These are phyloP conservation scores for Neomicropteryx cornuta DNA, from an alignment of 1,140 invertebrate species.

Conservation along the genomic window DNA sequence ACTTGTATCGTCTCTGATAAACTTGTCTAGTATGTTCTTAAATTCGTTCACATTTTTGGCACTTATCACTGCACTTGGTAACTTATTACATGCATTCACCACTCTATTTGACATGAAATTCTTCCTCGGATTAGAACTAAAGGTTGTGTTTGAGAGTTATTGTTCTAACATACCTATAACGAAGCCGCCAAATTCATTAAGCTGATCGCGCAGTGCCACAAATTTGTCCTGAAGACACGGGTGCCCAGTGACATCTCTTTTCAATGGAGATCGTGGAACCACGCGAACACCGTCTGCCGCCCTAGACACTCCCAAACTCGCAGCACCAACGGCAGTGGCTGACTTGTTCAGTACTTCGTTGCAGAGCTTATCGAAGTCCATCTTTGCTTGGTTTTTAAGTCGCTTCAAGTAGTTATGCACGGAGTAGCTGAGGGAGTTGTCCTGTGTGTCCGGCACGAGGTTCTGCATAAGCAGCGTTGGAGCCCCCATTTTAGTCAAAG, in stretches of 20 bases:
- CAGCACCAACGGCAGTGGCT: conserved; percentile 24
- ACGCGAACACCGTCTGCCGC: conserved; percentile 64
- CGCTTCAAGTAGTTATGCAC: conserved; percentile 92
- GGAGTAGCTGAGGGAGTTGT: conserved; percentile 86
- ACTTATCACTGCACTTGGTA: no score
- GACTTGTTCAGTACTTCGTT: conserved; percentile 39
- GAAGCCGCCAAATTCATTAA: conserved; percentile 80
- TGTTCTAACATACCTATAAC: conserved; percentile 58
- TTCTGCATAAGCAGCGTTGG: conserved; percentile 67
- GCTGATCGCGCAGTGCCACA: conserved; percentile 63
- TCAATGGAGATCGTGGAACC: conserved; percentile 49
- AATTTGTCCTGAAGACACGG: conserved; percentile 75
- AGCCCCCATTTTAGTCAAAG: conserved; percentile 82
- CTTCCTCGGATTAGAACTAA: no score
- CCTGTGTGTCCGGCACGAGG: conserved; percentile 83
- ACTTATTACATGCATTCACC: no score
- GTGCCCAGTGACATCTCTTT: conserved; percentile 70
- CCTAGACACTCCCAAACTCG: no score
- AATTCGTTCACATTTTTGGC: no score
- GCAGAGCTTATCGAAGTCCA: conserved; percentile 88
- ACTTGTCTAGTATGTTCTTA: no score
- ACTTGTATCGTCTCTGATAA: no score
- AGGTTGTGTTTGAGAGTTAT: conserved; percentile 27
- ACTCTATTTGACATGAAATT: no score
- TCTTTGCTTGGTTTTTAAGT: conserved; percentile 91